A percentile compares a stretch with the other conserved stretches of the same genome.
These are phyloP conservation scores for Odontophorus gujanensis DNA, from an alignment of 2,113 vertebrate species.

Conservation along the genomic window DNA sequence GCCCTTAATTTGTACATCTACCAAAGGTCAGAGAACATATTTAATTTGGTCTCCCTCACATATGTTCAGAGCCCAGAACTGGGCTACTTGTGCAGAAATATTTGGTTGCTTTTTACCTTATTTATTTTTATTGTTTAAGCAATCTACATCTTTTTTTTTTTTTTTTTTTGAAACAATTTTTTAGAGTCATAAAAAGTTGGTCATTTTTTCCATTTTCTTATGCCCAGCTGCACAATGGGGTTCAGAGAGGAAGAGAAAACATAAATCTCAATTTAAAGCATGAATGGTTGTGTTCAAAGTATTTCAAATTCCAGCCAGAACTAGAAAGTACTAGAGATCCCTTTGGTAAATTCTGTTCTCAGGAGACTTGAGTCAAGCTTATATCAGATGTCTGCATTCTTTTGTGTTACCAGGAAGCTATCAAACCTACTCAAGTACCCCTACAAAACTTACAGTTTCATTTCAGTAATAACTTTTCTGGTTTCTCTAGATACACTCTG, in stretches of 20 bases:
- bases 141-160: neutral
- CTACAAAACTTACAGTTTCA: neutral
- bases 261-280: conserved; percentile 57
- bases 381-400: neutral
- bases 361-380: neutral
- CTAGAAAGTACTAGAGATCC: neutral
- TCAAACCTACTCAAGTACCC: neutral
- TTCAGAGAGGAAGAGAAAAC: conserved; percentile 19
- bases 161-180: neutral
- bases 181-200: neutral
- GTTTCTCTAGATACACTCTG: neutral
- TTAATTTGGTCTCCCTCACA: neutral
- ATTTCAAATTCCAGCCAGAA: conserved; percentile 18
- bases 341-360: neutral
- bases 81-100: neutral
- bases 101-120: neutral
- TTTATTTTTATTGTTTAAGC: too few relatives aligned
- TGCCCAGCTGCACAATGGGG: neutral
- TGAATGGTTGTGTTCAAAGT: conserved; percentile 7
- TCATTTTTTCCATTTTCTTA: neutral
- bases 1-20: neutral
- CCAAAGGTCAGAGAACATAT: neutral
- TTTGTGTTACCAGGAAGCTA: neutral
- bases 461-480: neutral
- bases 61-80: neutral